Percentiles rank a stretch among this genome's conserved stretches.
phyloP scores from a whole-genome alignment of 2,797 vertebrate genomes.

The Semotilus atromaculatus region DNA sequence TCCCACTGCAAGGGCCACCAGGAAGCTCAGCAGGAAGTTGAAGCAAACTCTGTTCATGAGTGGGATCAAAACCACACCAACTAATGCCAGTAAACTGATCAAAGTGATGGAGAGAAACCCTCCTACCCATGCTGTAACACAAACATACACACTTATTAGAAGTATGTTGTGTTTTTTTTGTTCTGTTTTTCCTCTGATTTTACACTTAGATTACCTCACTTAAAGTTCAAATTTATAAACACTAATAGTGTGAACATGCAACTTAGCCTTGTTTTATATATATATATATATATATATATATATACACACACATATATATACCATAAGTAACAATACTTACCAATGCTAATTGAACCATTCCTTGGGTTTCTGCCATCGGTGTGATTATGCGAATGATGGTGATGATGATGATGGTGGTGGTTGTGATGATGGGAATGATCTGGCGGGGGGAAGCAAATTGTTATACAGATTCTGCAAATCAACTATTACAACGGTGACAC shows the following conservation, averaged over 20 bases:
- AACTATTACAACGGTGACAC: neutral
- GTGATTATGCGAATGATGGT: constrained; percentile 58
- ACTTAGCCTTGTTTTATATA: neutral
- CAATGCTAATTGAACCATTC: constrained; percentile 50
- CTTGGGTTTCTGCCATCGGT: constrained; percentile 38
- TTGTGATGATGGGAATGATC: constrained; percentile 61
- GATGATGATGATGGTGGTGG: constrained; percentile 56
- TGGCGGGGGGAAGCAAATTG: constrained; percentile 40
- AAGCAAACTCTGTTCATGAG: constrained; percentile 95
- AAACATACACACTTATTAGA: constrained; percentile 15
- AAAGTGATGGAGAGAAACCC: constrained; percentile 93
- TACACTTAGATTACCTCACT: neutral
- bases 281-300: no score
- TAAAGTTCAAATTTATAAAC: neutral
- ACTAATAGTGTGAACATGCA: neutral
- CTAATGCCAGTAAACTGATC: constrained; percentile 92
- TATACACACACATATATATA: no score
- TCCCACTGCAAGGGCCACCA: constrained; percentile 95
- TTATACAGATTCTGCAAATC: neutral
- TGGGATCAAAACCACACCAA: constrained; percentile 91
- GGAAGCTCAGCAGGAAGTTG: constrained; percentile 96
- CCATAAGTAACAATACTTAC: constrained; percentile 42
- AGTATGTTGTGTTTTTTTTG: no score
- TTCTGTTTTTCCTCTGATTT: neutral
- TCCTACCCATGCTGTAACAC: constrained; percentile 88